Evolutionary conservation across 2,888 invertebrate species (phyloP).

Genomic region (Microctonus aethiopoides): DNA sequence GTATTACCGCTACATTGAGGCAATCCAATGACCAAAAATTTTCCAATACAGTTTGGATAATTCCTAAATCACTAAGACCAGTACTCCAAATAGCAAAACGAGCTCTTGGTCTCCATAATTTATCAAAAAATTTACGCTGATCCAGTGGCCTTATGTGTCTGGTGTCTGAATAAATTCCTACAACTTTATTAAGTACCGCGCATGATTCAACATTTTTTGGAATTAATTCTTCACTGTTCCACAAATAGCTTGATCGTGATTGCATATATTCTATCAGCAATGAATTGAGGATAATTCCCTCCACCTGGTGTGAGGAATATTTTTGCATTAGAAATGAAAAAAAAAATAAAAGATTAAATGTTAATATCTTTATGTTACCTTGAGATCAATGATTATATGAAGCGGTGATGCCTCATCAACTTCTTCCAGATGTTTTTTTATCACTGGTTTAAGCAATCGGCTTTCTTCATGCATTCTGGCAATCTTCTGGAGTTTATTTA

Average conservation of each 20-base stretch:
- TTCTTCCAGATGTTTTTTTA: background rate
- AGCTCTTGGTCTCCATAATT: constrained; percentile 33
- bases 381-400: constrained; percentile 17
- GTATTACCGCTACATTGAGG: constrained; percentile 31
- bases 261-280: constrained; percentile 18
- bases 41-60: constrained; percentile 9
- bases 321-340: background rate
- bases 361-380: background rate
- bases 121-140: constrained; percentile 16
- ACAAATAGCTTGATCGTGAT: constrained; percentile 1
- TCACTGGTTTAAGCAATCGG: background rate
- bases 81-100: constrained; percentile 20
- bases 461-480: background rate
- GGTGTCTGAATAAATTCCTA: constrained; percentile 29
- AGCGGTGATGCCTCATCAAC: background rate
- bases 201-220: background rate
- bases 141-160: constrained; percentile 22
- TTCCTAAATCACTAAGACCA: background rate
- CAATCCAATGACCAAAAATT: constrained; percentile 34
- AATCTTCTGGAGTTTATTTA: background rate
- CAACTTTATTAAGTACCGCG: background rate
- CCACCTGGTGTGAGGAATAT: constrained; percentile 15
- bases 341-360: background rate
- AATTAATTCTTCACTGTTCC: background rate
- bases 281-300: constrained; percentile 1